Conservation (phyloP, 2,113 vertebrate species). For the Suricata suricatta region DNA sequence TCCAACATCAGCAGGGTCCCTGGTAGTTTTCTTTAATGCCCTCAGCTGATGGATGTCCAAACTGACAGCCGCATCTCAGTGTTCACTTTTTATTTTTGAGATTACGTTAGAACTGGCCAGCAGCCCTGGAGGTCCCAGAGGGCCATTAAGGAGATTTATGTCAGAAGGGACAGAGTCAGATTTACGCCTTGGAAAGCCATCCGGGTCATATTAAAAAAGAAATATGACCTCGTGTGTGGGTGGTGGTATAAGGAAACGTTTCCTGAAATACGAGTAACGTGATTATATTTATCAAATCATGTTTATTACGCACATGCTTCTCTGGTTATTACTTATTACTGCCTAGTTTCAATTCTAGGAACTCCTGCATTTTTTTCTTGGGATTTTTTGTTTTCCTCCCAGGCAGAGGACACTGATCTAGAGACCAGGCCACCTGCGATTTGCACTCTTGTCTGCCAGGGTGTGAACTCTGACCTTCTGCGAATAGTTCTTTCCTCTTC, state of each 20-base stretch:
- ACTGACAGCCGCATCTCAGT: not conserved
- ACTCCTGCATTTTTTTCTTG: not conserved
- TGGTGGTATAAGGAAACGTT: not conserved
- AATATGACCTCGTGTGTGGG: not conserved
- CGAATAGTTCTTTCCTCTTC: not conserved
- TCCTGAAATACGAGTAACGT: not conserved
- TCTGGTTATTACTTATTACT: not conserved
- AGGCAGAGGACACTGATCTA: not conserved
- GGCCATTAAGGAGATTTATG: not conserved
- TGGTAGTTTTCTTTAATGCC: not conserved
- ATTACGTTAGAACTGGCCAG: not conserved
- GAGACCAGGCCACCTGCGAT: not conserved
- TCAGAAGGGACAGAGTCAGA: not conserved
- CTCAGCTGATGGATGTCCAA: not conserved
- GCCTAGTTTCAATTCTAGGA: not conserved
- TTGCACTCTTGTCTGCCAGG: not conserved
- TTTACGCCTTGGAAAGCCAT: not conserved
- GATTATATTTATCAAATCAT: not conserved
- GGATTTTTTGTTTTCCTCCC: not conserved
- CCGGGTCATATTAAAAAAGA: not conserved
- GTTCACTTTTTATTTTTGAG: not conserved
- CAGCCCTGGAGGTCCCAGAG: accelerated
- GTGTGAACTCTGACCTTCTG: not conserved
- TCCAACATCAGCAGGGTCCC: accelerated
- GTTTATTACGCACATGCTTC: accelerated